phyloP scores from a whole-genome alignment of 2,797 vertebrate genomes.

The Tadarida brasiliensis region DNA sequence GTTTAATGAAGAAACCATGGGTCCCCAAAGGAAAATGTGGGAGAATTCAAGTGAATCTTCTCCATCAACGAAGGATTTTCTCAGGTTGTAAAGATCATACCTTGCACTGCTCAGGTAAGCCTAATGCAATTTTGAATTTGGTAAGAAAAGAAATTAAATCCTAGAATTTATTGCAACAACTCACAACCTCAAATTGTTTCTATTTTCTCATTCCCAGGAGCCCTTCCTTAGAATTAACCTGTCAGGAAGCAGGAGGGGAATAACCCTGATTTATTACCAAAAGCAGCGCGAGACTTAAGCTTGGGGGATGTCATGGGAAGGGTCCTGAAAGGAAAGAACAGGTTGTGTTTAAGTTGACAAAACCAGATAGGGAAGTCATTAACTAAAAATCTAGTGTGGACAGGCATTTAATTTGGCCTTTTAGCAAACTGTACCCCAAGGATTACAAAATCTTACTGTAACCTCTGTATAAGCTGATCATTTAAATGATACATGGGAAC shows the following conservation, averaged over 20 bases:
- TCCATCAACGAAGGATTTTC: constrained; percentile 68
- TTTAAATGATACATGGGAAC: constrained; percentile 65
- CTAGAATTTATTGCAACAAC: constrained; percentile 80
- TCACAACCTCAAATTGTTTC: constrained; percentile 75
- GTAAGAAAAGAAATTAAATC: constrained; percentile 79
- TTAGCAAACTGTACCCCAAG: constrained; percentile 49
- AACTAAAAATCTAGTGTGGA: constrained; percentile 65
- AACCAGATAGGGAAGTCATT: constrained; percentile 67
- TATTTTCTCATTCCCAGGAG: constrained; percentile 77
- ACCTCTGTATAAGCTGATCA: constrained; percentile 59
- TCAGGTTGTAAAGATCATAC: constrained; percentile 57
- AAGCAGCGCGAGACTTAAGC: constrained; percentile 70
- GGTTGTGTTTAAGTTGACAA: constrained; percentile 62
- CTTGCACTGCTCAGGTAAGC: constrained; percentile 49
- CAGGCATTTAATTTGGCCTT: constrained; percentile 70
- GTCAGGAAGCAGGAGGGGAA: constrained; percentile 73
- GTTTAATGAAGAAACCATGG: constrained; percentile 37
- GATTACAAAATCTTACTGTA: constrained; percentile 58
- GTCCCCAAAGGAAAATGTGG: constrained; percentile 34
- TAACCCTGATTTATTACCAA: constrained; percentile 81
- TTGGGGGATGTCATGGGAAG: constrained; percentile 46
- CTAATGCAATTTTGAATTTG: constrained; percentile 73
- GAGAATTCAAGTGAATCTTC: constrained; percentile 58
- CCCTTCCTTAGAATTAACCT: constrained; percentile 79
- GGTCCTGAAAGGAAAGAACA: constrained; percentile 60